These are phyloP conservation scores for Isaurus tuberculatus DNA, from an alignment of 92 coral and sea anemone species.

Conservation along the genomic window DNA sequence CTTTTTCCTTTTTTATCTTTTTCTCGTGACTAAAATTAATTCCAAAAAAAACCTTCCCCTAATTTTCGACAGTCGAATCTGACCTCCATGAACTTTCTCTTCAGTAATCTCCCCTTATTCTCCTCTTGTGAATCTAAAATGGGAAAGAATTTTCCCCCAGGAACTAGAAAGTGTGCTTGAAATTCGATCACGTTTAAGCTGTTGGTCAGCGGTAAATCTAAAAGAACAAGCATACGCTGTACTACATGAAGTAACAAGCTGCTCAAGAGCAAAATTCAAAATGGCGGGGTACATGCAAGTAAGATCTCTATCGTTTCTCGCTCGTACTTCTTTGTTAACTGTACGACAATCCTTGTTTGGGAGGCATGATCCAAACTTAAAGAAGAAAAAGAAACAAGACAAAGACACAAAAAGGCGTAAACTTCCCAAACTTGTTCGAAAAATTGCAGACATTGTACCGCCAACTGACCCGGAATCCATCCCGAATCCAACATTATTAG, in stretches of 20 bases:
- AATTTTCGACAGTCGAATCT: too few species aligned
- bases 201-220: not conserved
- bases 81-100: too few species aligned
- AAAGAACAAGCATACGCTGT: not conserved
- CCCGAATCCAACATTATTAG: conserved; percentile 68
- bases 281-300: conserved; percentile 79
- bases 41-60: too few species aligned
- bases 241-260: not conserved
- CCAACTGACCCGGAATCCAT: conserved; percentile 91
- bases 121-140: too few species aligned
- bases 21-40: too few species aligned
- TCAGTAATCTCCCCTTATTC: too few species aligned
- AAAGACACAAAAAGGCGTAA: conserved; percentile 74
- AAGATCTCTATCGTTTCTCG: conserved; percentile 66
- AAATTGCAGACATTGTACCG: conserved; percentile 93
- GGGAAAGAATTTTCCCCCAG: too few species aligned
- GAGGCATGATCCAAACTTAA: conserved; percentile 91
- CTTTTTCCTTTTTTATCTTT: too few species aligned
- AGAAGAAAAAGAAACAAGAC: conserved; percentile 75
- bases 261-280: too few species aligned
- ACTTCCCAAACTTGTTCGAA: conserved; percentile 62
- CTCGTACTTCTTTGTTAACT: conserved; percentile 78
- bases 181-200: too few species aligned
- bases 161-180: too few species aligned
- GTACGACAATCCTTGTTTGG: conserved; percentile 72